Conservation (phyloP, 2,797 vertebrate genomes). For the Potorous gilbertii region DNA sequence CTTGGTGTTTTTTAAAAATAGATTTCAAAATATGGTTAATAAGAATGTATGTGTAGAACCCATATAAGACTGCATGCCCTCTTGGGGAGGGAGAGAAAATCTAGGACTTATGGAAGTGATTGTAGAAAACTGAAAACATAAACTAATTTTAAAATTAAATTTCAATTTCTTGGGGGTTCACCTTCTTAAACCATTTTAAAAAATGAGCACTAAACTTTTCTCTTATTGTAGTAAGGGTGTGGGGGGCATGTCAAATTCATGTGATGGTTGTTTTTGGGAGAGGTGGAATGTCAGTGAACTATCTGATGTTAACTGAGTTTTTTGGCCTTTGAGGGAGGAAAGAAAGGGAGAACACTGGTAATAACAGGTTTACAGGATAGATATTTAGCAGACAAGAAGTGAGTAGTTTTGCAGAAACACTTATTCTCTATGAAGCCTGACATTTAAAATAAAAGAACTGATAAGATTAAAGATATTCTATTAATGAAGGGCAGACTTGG, state of each 20-base stretch:
- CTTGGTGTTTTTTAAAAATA: not conserved
- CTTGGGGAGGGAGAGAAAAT: too few species aligned
- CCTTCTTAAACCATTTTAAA: not conserved
- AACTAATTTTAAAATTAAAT: not conserved
- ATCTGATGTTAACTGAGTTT: not conserved
- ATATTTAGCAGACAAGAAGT: not conserved
- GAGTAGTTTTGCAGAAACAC: not conserved
- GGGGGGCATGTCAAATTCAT: not conserved
- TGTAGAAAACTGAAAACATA: too few species aligned
- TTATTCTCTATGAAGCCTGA: not conserved
- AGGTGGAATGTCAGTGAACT: not conserved
- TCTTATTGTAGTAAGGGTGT: not conserved
- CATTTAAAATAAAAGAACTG: not conserved
- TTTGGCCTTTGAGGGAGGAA: not conserved
- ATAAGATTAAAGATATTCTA: not conserved
- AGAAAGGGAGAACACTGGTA: not conserved
- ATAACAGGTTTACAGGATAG: not conserved
- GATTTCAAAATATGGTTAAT: too few species aligned
- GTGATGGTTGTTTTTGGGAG: not conserved
- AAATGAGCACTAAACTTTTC: not conserved
- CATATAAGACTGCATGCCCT: too few species aligned
- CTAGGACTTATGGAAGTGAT: too few species aligned
- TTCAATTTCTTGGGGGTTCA: not conserved
- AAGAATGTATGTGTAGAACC: too few species aligned
- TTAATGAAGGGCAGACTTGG: conserved; percentile 9